A percentile compares a stretch with the other conserved stretches of the same genome.
phyloP scores from a whole-genome alignment of 2,113 vertebrate species.

The Tragelaphus strepsiceros region DNA sequence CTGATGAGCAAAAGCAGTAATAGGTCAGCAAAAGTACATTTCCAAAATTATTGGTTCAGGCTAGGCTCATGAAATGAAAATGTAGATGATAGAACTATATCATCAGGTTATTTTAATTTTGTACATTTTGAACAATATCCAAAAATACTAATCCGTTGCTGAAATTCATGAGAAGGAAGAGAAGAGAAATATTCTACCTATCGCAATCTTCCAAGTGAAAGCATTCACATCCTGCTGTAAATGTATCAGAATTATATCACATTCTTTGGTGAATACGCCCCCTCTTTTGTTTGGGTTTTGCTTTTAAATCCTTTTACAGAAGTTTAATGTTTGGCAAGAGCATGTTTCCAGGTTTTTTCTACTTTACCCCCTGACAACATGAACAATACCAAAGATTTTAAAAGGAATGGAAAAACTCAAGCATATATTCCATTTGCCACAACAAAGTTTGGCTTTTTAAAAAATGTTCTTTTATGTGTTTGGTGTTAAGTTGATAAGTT shows the following conservation, averaged over 20 bases:
- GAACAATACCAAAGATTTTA: background rate
- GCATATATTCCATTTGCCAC: background rate
- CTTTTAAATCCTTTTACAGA: slow-evolving; percentile 58
- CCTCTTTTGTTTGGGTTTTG: background rate
- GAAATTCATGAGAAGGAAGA: slow-evolving; percentile 67
- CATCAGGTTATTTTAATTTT: slow-evolving; percentile 67
- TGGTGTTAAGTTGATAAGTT: background rate
- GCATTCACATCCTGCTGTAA: slow-evolving; percentile 57
- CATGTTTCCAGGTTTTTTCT: background rate
- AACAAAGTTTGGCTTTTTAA: background rate
- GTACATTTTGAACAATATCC: slow-evolving; percentile 66
- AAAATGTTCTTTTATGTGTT: background rate
- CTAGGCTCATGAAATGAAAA: slow-evolving; percentile 64
- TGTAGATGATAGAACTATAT: slow-evolving; percentile 49
- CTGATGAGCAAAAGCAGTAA: slow-evolving; percentile 19
- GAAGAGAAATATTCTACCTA: slow-evolving; percentile 53
- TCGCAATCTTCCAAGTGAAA: slow-evolving; percentile 47
- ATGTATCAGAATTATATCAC: slow-evolving; percentile 36
- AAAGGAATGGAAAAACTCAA: background rate
- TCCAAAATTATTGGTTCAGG: slow-evolving; percentile 24
- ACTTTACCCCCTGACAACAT: background rate
- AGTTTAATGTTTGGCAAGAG: slow-evolving; percentile 49
- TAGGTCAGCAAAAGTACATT: slow-evolving; percentile 43
- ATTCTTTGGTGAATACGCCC: slow-evolving; percentile 6
- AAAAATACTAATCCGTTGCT: slow-evolving; percentile 72